A percentile compares a stretch with the other conserved stretches of the same genome.
phyloP scores from a whole-genome alignment of 2,113 vertebrate genomes.

The Bos indicus region DNA sequence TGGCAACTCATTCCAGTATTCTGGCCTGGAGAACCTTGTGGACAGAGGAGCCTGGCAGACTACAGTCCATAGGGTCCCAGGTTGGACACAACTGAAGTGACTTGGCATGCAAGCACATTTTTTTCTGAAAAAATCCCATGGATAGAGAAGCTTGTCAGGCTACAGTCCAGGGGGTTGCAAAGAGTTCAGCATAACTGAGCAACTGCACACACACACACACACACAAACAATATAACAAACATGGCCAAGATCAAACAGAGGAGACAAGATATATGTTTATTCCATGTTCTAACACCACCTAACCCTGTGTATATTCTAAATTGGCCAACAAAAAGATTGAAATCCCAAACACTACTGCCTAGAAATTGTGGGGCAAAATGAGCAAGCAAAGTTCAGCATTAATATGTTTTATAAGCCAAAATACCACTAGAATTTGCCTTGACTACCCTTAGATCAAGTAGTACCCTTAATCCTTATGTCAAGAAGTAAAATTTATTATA shows the following conservation, averaged over 20 bases:
- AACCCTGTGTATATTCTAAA: not conserved
- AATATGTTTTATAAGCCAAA: not conserved
- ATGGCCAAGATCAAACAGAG: not conserved
- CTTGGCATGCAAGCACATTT: not conserved
- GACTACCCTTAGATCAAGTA: not conserved
- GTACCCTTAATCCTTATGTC: not conserved
- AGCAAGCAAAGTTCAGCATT: not conserved
- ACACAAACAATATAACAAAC: not conserved
- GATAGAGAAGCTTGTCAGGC: not conserved
- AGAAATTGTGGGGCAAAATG: not conserved
- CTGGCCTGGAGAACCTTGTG: not conserved
- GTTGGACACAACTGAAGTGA: not conserved
- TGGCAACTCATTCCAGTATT: not conserved
- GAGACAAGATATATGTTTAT: not conserved
- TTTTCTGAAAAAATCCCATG: not conserved
- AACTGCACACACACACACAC: not conserved
- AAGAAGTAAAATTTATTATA: not conserved
- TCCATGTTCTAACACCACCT: not conserved
- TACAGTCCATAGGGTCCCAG: not conserved
- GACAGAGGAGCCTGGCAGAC: not conserved
- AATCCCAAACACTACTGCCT: not conserved
- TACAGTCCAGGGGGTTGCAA: not conserved
- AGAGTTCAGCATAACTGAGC: not conserved
- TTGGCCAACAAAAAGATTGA: not conserved
- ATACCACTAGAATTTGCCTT: not conserved